Evolutionary conservation across 2,113 vertebrate species (phyloP), one percentile per base, ranked within the genome.

Genomic region (Halichoeres trimaculatus): DNA sequence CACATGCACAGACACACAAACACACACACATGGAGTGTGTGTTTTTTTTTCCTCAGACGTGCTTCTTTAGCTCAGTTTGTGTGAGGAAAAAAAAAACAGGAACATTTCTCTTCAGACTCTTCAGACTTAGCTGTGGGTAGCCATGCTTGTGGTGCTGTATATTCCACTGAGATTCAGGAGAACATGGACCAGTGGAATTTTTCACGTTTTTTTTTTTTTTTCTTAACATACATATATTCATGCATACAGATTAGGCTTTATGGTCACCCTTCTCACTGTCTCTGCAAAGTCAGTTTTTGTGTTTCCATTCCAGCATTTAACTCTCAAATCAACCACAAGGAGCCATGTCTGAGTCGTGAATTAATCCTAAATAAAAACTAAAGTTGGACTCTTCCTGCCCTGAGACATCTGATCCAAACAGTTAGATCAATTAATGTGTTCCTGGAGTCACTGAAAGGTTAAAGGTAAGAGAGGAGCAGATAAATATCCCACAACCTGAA

Each of bases 41-140:
- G n/a, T n/a, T n/a, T n/a, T n/a, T n/a, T 30, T 14, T 45, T 36
- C 40, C 45, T 70, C 55, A 71, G 41, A 81, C 56, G 48, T 61
- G 23, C 41, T 66, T 81, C 69, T 22, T 76, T 26, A 23, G 72
- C 58, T 47, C 43, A 48, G 40, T 64, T 52, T 54, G 45, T 41
- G 24, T 2, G 12, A 26, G 22, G 38, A 10, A 1, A 35, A 14
- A 51, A 34, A 56, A 30, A 45, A 45, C 13, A 65, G 24, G 2
- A 56, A 35, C 5, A 53, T 10, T 13, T 35, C 45, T 45, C 17
- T 72, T 72, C 47, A 71, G 48, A 30, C 48, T 55, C 51, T 30
- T 9, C 59, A 43, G 35, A 55, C 64, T 12, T 17, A 22, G 51
- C 58, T 66, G 54, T 66, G 10, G 13, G 48, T 67, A 67, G 40